Base-by-base conservation (phyloP, 2,113 vertebrate genomes). In the Psilopsiagon aymara region DNA sequence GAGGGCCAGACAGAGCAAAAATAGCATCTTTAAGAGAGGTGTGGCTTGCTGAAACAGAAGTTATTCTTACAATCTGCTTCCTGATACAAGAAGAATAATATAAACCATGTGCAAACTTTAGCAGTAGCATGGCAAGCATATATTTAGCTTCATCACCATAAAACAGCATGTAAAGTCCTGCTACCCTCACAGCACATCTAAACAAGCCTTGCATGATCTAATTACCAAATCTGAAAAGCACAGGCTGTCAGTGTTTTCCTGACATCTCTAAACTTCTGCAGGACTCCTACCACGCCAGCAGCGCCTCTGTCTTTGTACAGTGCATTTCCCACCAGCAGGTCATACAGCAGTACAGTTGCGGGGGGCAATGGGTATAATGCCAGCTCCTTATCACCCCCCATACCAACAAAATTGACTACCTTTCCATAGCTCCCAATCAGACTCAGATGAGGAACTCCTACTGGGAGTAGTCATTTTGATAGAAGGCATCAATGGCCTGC, bases 301-400 rank as follows among this genome's bases (percentile, higher is more conserved):
- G 66, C 25, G 51, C 66, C 62, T 78, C 52, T 67, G 71, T 46
- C 79, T 93, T 93, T 94, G 86, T 88, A 79, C 64, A 86, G 68
- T 29, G 43, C 9, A 0, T 86, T 96, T 96, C 93, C 66, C 94
- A 95, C 80, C 95, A 96, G 92, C 92, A 81, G 79, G 90, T 81
- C 76, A 43, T 71, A 28, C 9, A 35, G 49, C 37, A 74, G 69
- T 78, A 60, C 21, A 8, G 33, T 8, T 81, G 31, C 1, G 20
- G 52, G 62, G 27, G 62, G 47, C 4, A 1, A 20, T 27, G 31
- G 44, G 69, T 66, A 88, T 41, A 94, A 92, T 88, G 73, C 43
- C 77, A 86, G n/a, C 52, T 93, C 37, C 60, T 39, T 35, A 81
- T 76, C 73, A 47, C 7, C 6, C 46, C 14, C 2, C 0, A 52